phyloP scores from a whole-genome alignment of 2,113 vertebrate species.

The Dasyurus viverrinus region DNA sequence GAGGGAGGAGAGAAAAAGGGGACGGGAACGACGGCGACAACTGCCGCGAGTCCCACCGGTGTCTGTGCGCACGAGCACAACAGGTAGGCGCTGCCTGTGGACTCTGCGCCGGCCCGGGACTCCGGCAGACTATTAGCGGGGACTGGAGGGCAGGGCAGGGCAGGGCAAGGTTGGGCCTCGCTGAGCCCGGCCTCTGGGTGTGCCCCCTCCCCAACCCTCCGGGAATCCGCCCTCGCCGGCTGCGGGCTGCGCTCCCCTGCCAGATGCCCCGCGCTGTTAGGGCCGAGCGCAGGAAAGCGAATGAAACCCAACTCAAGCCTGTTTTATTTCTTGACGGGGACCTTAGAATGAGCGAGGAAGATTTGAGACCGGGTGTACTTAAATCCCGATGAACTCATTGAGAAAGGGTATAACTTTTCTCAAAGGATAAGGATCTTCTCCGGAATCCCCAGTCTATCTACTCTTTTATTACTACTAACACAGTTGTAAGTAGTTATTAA shows the following conservation, averaged over 20 bases:
- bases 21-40: neutral
- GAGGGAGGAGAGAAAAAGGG: neutral
- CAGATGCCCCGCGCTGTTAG: neutral
- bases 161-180: neutral
- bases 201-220: neutral
- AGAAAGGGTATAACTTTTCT: neutral
- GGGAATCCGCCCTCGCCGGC: constrained; percentile 13
- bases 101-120: neutral
- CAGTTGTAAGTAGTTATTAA: neutral
- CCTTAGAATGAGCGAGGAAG: neutral
- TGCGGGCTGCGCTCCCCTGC: no score
- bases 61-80: constrained; percentile 26
- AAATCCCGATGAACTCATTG: neutral
- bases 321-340: neutral
- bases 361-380: neutral
- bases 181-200: neutral
- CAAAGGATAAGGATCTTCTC: neutral
- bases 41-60: no score
- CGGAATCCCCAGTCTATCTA: accelerated
- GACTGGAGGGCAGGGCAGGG: neutral
- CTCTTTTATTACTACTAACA: neutral
- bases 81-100: constrained; percentile 67
- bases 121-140: neutral
- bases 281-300: no score
- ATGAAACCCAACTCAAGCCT: neutral